Evolutionary conservation across 2,113 vertebrate genomes (phyloP).

Genomic region (Nymphicus hollandicus): DNA sequence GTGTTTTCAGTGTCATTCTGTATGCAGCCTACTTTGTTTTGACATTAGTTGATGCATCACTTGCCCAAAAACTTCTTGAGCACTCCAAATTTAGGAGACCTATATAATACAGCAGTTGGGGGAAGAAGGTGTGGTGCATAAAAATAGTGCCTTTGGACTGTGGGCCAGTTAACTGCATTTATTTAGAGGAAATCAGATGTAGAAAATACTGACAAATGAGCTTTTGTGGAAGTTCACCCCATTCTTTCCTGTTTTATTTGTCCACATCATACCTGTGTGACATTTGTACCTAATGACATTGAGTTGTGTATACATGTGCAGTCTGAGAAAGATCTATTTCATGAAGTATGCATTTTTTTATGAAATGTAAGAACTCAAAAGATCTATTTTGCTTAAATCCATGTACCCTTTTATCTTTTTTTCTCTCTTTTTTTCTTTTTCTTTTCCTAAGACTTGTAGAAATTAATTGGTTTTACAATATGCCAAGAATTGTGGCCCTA

Average conservation of each 20-base stretch:
- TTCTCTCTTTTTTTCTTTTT: background rate
- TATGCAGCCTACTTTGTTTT: background rate
- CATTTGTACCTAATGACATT: background rate
- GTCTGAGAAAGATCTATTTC: background rate
- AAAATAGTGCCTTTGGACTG: background rate
- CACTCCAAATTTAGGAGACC: constrained; percentile 30
- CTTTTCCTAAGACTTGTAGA: background rate
- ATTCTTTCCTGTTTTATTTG: background rate
- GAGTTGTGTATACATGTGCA: rapidly evolving
- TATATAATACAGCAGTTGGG: background rate
- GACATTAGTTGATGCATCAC: background rate
- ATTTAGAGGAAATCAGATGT: background rate
- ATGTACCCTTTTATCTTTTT: background rate
- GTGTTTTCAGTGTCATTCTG: background rate
- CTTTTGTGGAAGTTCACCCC: background rate
- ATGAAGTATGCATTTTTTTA: background rate
- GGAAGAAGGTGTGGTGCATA: background rate
- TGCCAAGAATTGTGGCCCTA: background rate
- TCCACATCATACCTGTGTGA: background rate
- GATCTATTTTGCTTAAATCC: background rate
- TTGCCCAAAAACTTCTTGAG: constrained; percentile 1
- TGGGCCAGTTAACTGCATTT: background rate
- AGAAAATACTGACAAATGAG: background rate
- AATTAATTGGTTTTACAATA: background rate
- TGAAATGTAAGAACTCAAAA: background rate